Percentiles rank a stretch among this genome's conserved stretches.
Conservation (phyloP, 2,797 vertebrate species). For the Lutjanus campechanus region DNA sequence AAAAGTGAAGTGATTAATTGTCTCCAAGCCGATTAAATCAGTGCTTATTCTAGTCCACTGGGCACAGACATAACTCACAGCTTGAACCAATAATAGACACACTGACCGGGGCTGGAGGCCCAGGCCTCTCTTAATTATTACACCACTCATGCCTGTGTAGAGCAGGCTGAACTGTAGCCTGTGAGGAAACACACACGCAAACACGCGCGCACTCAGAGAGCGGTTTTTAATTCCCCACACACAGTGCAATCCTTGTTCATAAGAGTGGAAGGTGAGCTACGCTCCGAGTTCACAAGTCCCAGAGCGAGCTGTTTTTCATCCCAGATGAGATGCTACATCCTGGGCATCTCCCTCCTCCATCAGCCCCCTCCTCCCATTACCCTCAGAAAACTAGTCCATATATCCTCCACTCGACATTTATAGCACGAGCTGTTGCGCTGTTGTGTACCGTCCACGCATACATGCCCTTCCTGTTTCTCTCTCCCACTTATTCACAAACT, state of each 20-base stretch:
- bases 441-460: conserved; percentile 8
- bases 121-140: conserved; percentile 67
- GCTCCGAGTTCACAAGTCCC: conserved; percentile 48
- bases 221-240: conserved; percentile 36
- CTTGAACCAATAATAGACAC: conserved; percentile 67
- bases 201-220: conserved; percentile 25
- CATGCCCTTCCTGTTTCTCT: conserved; percentile 10
- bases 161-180: conserved; percentile 45
- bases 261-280: conserved; percentile 45
- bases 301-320: conserved; percentile 53
- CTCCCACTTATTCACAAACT: not conserved
- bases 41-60: conserved; percentile 58
- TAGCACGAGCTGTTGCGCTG: conserved; percentile 19
- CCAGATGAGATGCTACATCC: conserved; percentile 57
- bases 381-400: conserved; percentile 50
- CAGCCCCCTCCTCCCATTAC: conserved; percentile 41
- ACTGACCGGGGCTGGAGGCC: conserved; percentile 59
- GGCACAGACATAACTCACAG: conserved; percentile 63
- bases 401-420: conserved; percentile 61
- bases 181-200: conserved; percentile 48
- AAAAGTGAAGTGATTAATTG: conserved; percentile 49
- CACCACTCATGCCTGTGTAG: conserved; percentile 55
- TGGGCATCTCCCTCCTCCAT: conserved; percentile 21
- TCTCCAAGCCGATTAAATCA: conserved; percentile 54
- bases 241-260: conserved; percentile 34